Base-by-base conservation (phyloP, 2,797 vertebrate species). In the Aplochiton taeniatus region DNA sequence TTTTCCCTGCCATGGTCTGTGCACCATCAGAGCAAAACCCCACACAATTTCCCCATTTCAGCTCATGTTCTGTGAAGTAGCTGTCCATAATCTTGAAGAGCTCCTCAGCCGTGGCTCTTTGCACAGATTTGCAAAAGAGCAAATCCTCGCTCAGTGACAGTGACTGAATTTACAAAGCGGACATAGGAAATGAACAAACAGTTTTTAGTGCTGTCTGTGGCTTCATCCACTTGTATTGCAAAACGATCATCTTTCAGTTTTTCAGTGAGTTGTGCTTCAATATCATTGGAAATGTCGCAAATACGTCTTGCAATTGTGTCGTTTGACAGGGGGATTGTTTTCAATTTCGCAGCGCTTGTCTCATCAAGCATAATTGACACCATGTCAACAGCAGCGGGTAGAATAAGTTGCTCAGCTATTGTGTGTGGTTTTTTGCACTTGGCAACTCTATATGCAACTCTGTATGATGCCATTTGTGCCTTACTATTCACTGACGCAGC, bases 151-250 rank as follows among this genome's bases (percentile, higher is more conserved):
- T 45, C 59, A 67, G 47, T 67, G 58, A 53, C 47, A n/a, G n/a
- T n/a, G n/a, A 50, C 53, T 4, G 43, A 62, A n/a, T 31, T 46
- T 13, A 58, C 47, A 69, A 74, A 69, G 31, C 7, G 10, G n/a
- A 74, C 58, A 66, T 58, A n/a, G n/a, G n/a, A n/a, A 64, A 64
- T 73, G 4, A 59, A 70, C 52, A 70, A 52, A 49, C 50, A 47
- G 55, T 63, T n/a, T 52, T 70, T 66, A 63, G 46, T 58, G 43
- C 41, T 49, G 46, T 47, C 19, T 47, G 56, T 66, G 17, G 53
- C 68, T 16, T 74, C 42, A 12, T 74, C 58, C 11, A 73, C 63
- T 62, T 74, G 72, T 47, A 74, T 7, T 42, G 68, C 51, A 52
- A 70, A 70, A 58, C 19, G 4, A n/a, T n/a, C n/a, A n/a, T n/a